These are phyloP conservation scores for Oxyura jamaicensis DNA, from an alignment of 2,113 vertebrate species.

Conservation along the genomic window DNA sequence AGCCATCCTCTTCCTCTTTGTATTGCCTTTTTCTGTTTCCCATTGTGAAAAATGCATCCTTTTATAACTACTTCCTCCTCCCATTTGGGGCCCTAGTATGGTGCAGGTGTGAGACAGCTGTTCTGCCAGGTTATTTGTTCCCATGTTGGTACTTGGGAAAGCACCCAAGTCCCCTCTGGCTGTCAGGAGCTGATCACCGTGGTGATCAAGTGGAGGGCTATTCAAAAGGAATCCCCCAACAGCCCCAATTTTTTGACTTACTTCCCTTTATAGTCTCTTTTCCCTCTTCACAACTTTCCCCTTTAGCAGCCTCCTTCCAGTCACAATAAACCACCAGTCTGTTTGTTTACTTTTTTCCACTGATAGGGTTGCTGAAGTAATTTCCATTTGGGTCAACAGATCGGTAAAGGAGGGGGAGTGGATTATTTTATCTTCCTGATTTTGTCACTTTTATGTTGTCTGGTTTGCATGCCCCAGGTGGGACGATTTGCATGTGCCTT, in stretches of 20 bases:
- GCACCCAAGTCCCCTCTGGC: neutral
- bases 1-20: neutral
- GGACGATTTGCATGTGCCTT: neutral
- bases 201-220: neutral
- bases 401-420: neutral
- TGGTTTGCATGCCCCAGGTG: neutral
- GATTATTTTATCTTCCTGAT: neutral
- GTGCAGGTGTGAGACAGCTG: neutral
- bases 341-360: neutral
- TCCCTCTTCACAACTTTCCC: neutral
- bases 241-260: neutral
- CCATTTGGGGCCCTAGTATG: neutral
- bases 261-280: neutral
- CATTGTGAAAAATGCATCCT: neutral
- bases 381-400: neutral
- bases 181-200: neutral
- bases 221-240: neutral
- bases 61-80: neutral
- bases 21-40: neutral
- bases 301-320: neutral
- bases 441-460: neutral
- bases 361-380: neutral
- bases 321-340: neutral
- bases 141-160: neutral
- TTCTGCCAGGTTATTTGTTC: neutral